Percentiles rank a stretch among this genome's conserved stretches.
Conservation (phyloP, 2,113 vertebrate species). For the Zeus faber region DNA sequence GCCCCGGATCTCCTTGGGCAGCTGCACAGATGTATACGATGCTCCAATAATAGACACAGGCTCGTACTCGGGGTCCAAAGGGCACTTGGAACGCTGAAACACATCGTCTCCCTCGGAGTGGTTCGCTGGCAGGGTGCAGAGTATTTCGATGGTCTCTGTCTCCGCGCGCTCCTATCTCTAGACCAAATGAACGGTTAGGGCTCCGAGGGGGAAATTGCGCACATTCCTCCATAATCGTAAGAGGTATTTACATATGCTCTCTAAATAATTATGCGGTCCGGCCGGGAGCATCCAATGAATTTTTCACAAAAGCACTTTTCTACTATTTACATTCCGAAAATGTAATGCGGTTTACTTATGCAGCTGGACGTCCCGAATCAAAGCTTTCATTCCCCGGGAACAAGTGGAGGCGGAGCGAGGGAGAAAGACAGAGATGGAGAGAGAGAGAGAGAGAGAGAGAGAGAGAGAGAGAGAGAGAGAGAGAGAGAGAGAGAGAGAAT, state of each 20-base stretch:
- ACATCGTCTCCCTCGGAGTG: conserved; percentile 33
- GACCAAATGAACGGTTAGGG: conserved; percentile 68
- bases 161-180: conserved; percentile 58
- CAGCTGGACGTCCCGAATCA: conserved; percentile 66
- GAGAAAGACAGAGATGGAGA: conserved; percentile 18
- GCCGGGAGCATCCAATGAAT: conserved; percentile 61
- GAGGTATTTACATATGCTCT: conserved; percentile 74
- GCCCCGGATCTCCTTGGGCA: not conserved
- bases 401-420: conserved; percentile 34
- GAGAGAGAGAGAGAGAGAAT: conserved; percentile 12
- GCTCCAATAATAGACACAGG: conserved; percentile 20
- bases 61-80: conserved; percentile 30
- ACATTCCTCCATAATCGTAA: conserved; percentile 69
- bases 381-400: conserved; percentile 55
- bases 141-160: conserved; percentile 52
- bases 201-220: conserved; percentile 64
- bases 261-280: conserved; percentile 72
- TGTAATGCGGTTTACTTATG: conserved; percentile 69
- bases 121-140: conserved; percentile 35
- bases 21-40: conserved; percentile 10
- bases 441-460: conserved; percentile 10
- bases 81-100: conserved; percentile 30
- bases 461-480: conserved; percentile 7
- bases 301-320: conserved; percentile 70
- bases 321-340: conserved; percentile 76